A percentile compares a stretch with the other conserved stretches of the same genome.
Conservation (phyloP, 1,140 invertebrate species). For the Drosophila ananassae region DNA sequence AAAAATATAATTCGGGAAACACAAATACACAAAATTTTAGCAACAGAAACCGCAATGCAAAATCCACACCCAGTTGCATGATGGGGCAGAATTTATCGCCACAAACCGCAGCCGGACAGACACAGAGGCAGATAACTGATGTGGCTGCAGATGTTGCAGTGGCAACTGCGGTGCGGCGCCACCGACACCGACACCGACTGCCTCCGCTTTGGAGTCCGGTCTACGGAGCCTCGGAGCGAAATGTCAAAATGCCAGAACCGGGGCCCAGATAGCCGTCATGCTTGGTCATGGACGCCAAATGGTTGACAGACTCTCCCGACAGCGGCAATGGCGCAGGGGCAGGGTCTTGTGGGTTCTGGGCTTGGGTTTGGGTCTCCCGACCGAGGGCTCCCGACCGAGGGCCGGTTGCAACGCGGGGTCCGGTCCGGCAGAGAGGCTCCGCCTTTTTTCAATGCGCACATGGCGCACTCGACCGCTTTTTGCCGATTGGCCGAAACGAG, state of each 20-base stretch:
- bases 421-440: conserved; percentile 42
- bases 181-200: conserved; percentile 33
- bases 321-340: conserved; percentile 63
- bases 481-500: conserved; percentile 63
- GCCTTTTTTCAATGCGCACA: conserved; percentile 59
- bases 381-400: conserved; percentile 17
- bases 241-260: conserved; percentile 57
- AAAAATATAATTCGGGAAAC: not conserved
- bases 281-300: conserved; percentile 81
- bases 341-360: conserved; percentile 17
- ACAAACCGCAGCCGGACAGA: conserved; percentile 51
- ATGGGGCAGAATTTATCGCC: conserved; percentile 32
- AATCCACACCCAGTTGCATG: conserved; percentile 42
- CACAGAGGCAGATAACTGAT: conserved; percentile 22
- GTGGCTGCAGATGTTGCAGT: conserved; percentile 30
- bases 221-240: conserved; percentile 44
- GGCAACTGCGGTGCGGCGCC: conserved; percentile 60
- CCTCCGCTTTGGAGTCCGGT: conserved; percentile 1
- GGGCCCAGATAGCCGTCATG: conserved; percentile 58
- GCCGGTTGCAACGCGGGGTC: conserved; percentile 7
- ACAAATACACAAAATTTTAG: conserved; percentile 10
- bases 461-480: conserved; percentile 61
- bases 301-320: conserved; percentile 73
- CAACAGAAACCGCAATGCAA: conserved; percentile 37
- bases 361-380: not conserved